These are phyloP conservation scores for Brachystomella parvula DNA, from an alignment of 1,140 invertebrate genomes.

Conservation along the genomic window DNA sequence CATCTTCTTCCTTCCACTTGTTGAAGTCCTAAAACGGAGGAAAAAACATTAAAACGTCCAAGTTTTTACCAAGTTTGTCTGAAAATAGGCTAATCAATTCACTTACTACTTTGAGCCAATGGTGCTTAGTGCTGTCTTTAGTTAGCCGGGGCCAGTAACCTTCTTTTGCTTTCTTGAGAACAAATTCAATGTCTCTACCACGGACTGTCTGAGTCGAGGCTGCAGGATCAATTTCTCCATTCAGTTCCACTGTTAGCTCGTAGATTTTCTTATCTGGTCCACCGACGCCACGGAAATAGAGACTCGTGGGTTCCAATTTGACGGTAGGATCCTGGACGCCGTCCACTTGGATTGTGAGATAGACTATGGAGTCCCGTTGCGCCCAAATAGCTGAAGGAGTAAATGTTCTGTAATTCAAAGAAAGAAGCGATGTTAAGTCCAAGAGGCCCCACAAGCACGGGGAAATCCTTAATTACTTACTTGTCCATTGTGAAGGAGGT, in stretches of 20 bases:
- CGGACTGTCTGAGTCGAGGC: conserved; percentile 51
- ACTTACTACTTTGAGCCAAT: conserved; percentile 97
- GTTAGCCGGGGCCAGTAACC: conserved; percentile 67
- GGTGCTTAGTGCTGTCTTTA: conserved; percentile 78
- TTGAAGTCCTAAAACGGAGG: too few species aligned
- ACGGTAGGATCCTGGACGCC: conserved; percentile 76
- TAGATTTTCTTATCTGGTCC: conserved; percentile 76
- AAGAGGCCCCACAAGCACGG: too few species aligned
- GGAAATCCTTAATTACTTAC: too few species aligned
- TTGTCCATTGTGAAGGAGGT: too few species aligned
- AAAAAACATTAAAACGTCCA: too few species aligned
- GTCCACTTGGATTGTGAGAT: conserved; percentile 80
- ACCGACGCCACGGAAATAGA: conserved; percentile 76
- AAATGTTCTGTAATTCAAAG: conserved; percentile 43
- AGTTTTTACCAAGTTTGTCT: too few species aligned
- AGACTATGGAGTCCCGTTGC: conserved; percentile 69
- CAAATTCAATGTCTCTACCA: conserved; percentile 67
- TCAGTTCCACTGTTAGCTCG: conserved; percentile 75
- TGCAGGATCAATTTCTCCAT: conserved; percentile 70
- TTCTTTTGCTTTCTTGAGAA: conserved; percentile 62
- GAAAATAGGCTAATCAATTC: too few species aligned
- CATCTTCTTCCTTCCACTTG: conserved; percentile 93
- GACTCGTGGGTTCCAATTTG: conserved; percentile 66
- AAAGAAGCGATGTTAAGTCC: conserved; percentile 28
- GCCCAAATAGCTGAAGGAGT: conserved; percentile 86